These are phyloP conservation scores for Ranitomeya variabilis DNA, from an alignment of 2,113 vertebrate species.

Conservation along the genomic window DNA sequence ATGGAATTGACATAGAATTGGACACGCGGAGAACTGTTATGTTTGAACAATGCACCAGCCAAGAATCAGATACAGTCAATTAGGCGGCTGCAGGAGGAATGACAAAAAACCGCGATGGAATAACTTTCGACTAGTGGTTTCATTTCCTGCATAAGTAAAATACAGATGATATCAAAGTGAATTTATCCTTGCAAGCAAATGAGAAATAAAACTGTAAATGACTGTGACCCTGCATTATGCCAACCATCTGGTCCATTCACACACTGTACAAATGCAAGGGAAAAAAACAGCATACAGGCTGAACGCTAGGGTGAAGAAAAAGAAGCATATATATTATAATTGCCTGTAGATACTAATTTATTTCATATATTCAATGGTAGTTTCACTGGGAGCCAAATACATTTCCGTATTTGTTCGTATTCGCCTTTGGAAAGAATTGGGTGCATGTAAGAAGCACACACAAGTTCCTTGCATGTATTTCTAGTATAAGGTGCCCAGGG, in stretches of 20 bases:
- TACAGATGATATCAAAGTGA: slow-evolving; percentile 18
- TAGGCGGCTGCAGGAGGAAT: slow-evolving; percentile 18
- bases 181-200: background rate
- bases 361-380: no score
- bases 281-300: background rate
- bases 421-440: no score
- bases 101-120: background rate
- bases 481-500: no score
- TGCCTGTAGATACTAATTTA: background rate
- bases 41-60: slow-evolving; percentile 31
- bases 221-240: background rate
- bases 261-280: background rate
- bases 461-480: no score
- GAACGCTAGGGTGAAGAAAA: background rate
- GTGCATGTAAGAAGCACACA: no score
- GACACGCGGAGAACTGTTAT: background rate
- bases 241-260: background rate
- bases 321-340: background rate
- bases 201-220: background rate
- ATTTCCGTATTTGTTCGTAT: no score
- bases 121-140: background rate
- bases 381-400: no score
- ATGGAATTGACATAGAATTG: slow-evolving; percentile 33
- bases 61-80: slow-evolving; percentile 40
- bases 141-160: background rate